Conservation (phyloP, 2,797 vertebrate genomes). For the Acrossocheilus fasciatus region DNA sequence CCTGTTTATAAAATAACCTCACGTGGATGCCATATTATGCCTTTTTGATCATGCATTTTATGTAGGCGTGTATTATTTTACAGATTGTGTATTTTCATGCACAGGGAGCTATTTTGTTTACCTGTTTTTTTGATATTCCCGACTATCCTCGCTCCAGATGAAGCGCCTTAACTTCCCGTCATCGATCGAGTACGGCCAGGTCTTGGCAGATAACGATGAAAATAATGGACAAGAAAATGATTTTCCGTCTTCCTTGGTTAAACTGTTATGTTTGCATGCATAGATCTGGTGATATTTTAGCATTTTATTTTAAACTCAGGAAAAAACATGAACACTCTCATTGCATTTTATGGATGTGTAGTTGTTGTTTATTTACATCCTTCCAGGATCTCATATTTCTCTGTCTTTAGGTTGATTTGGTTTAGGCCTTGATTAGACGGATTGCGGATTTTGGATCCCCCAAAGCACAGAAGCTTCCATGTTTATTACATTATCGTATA, state of each 20-base stretch:
- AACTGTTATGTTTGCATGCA: too few relatives aligned
- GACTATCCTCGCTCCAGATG: constrained; percentile 84
- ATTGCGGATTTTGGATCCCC: not conserved
- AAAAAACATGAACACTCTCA: not conserved
- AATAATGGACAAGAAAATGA: not conserved
- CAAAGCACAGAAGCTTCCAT: not conserved
- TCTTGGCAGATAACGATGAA: constrained; percentile 45
- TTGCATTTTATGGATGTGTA: not conserved
- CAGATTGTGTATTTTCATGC: constrained; percentile 60
- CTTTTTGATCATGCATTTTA: constrained; percentile 35
- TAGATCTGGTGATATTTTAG: accelerated
- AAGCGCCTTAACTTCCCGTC: constrained; percentile 82
- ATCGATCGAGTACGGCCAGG: constrained; percentile 67
- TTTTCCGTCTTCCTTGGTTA: not conserved
- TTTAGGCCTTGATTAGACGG: constrained; percentile 31
- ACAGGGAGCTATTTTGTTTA: constrained; percentile 80
- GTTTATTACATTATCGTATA: not conserved
- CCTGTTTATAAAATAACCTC: constrained; percentile 11
- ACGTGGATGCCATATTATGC: constrained; percentile 37
- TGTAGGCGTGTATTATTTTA: constrained; percentile 11
- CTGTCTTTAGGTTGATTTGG: constrained; percentile 27
- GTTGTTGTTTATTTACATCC: constrained; percentile 18
- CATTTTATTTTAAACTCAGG: not conserved
- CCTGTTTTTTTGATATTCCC: constrained; percentile 83
- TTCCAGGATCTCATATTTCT: constrained; percentile 55